These are phyloP conservation scores for Osedax fenrisi DNA, from an alignment of 2,888 invertebrate species.

Conservation along the genomic window DNA sequence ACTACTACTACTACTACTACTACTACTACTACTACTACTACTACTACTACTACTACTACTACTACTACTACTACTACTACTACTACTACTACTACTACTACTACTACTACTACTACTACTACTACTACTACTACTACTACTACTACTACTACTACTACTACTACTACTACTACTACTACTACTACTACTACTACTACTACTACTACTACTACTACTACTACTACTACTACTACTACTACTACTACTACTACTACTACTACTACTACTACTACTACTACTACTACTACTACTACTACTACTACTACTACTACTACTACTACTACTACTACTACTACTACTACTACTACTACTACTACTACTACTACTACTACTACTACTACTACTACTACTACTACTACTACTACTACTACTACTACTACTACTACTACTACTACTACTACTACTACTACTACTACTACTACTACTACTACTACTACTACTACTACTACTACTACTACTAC, in stretches of 20 bases:
- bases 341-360: slow-evolving; percentile 22
- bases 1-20: no score
- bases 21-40: no score
- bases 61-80: no score
- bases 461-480: neutral
- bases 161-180: neutral
- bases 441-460: neutral
- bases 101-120: no score
- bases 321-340: slow-evolving; percentile 21
- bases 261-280: slow-evolving; percentile 25
- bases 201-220: slow-evolving; percentile 3
- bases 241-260: slow-evolving; percentile 24
- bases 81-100: no score
- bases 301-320: slow-evolving; percentile 15
- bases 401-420: slow-evolving; percentile 25
- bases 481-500: slow-evolving; percentile 1
- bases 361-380: slow-evolving; percentile 22
- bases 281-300: slow-evolving; percentile 24
- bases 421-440: slow-evolving; percentile 14
- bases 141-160: no score
- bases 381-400: slow-evolving; percentile 23
- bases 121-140: no score
- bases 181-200: slow-evolving; percentile 5
- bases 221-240: slow-evolving; percentile 25
- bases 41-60: no score